Percentiles rank a stretch among this genome's conserved stretches.
phyloP scores from a whole-genome alignment of 2,113 vertebrate species.

The rat (Rattus norvegicus) region GRCr8 NC_086023.1:102652001-102652500 shows the following conservation, averaged over 20 bases:
- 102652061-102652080: conserved; percentile 30
- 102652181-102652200: accelerated
- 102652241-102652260: background rate
- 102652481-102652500: background rate
- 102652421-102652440: background rate
- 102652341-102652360: background rate
- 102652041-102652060: conserved; percentile 43
- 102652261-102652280: background rate
- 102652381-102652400: background rate
- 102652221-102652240: background rate
- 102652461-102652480: background rate
- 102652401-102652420: background rate
- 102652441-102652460: background rate
- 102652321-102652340: background rate
- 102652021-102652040: background rate
- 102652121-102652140: background rate
- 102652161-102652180: background rate
- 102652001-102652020: background rate
- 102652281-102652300: background rate
- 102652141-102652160: conserved; percentile 16
- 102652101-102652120: conserved; percentile 25
- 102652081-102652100: background rate
- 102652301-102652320: background rate
- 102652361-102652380: background rate
- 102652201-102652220: background rate